These are phyloP conservation scores for Cyprinella venusta DNA, from an alignment of 2,797 vertebrate genomes.

Conservation along the genomic window DNA sequence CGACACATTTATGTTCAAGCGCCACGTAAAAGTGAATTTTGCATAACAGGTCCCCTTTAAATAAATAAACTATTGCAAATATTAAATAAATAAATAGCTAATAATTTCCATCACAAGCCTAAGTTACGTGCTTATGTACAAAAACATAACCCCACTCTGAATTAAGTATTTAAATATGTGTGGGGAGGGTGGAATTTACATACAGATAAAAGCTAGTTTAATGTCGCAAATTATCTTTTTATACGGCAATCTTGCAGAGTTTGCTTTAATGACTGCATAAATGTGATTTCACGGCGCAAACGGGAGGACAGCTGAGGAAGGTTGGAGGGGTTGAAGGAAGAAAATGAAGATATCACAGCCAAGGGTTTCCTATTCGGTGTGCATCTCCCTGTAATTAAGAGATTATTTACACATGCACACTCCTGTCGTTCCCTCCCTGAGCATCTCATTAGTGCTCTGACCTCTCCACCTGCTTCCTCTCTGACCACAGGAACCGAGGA, in stretches of 20 bases:
- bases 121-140: conserved; percentile 61
- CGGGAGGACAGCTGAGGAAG: background rate
- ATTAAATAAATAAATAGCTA: conserved; percentile 34
- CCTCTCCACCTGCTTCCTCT: conserved; percentile 79
- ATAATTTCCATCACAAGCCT: conserved; percentile 47
- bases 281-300: conserved; percentile 55
- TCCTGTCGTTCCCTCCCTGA: conserved; percentile 84
- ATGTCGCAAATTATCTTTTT: conserved; percentile 76
- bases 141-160: conserved; percentile 53
- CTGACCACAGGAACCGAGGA: conserved; percentile 62
- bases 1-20: too few relatives aligned
- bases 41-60: too few relatives aligned
- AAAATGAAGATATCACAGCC: conserved; percentile 79
- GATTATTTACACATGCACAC: conserved; percentile 93
- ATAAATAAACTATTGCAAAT: conserved; percentile 60
- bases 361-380: conserved; percentile 76
- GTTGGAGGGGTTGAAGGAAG: conserved; percentile 30
- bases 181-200: conserved; percentile 70
- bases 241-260: conserved; percentile 70
- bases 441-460: conserved; percentile 88
- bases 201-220: conserved; percentile 79
- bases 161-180: conserved; percentile 70
- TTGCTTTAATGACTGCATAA: conserved; percentile 76
- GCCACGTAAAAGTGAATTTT: too few relatives aligned
- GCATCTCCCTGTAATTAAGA: conserved; percentile 90